Percentiles rank a stretch among this genome's conserved stretches.
phyloP scores from a whole-genome alignment of 2,888 invertebrate species.

The Drosophila eohydei region DNA sequence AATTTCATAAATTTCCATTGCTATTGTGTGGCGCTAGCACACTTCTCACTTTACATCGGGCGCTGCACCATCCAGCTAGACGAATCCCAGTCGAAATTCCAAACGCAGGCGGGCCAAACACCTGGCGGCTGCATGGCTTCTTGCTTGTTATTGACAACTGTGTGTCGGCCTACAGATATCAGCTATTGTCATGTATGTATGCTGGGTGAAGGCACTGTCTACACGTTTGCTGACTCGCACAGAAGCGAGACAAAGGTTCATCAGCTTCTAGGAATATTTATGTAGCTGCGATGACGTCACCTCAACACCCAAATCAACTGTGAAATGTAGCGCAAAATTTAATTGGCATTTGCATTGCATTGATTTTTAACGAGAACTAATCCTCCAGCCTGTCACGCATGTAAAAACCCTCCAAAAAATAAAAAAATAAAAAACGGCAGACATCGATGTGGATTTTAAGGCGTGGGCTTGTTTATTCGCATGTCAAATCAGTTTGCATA shows the following conservation, averaged over 20 bases:
- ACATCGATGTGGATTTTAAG: constrained; percentile 17
- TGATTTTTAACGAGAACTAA: constrained; percentile 26
- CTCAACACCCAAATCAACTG: constrained; percentile 45
- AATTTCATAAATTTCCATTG: constrained; percentile 40
- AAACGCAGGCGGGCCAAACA: constrained; percentile 36
- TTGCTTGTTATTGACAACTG: constrained; percentile 45
- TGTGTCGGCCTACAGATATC: constrained; percentile 40
- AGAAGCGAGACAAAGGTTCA: constrained; percentile 24
- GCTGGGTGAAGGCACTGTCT: constrained; percentile 47
- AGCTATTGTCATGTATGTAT: constrained; percentile 16
- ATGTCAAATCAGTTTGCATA: constrained; percentile 33
- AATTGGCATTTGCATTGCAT: constrained; percentile 61
- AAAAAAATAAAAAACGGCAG: constrained; percentile 23
- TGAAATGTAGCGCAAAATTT: constrained; percentile 63
- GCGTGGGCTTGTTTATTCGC: constrained; percentile 24
- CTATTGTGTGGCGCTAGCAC: not conserved
- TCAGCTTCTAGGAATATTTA: not conserved
- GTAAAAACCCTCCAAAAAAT: too few species aligned
- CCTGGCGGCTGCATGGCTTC: constrained; percentile 50
- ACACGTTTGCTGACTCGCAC: constrained; percentile 40
- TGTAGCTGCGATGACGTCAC: constrained; percentile 55
- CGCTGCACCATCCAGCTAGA: constrained; percentile 48
- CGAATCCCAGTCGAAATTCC: constrained; percentile 8
- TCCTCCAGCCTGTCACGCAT: constrained; percentile 20
- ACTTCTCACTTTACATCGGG: constrained; percentile 49